Evolutionary conservation across 2,113 vertebrate genomes (phyloP), one percentile per base, ranked within the genome.

Genomic region (Bubo bubo): DNA sequence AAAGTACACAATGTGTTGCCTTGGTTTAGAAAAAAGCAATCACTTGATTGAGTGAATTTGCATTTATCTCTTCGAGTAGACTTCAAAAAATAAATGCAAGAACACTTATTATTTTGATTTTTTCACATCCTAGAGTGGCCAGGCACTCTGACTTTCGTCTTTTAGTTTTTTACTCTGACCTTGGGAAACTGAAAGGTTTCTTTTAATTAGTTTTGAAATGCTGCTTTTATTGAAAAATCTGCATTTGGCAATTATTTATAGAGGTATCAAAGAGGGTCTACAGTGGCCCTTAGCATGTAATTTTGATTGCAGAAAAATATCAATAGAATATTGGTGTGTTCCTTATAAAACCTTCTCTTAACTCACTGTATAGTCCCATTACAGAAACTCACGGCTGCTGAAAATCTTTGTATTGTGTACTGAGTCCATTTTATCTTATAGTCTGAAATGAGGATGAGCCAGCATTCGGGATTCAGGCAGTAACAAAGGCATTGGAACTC

Each of bases 371-470:
- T 47, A 43, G 32, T 62, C n/a, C 24, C 32, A 23, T 71, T 55
- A 27, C 14, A 70, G 55, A 73, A 94, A 10, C 15, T 55, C 19
- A 47, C 0, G 0, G 3, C 13, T 3, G 0, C 43, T 64, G 30
- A 77, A 91, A 91, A 63, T 64, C 16, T 55, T 43, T 12, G 3
- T 34, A 6, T 56, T 76, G 8, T 39, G 20, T 39, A 41, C 30
- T 60, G 19, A 66, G 11, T 16, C 4, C 5, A 24, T 81, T 84
- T 84, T 43, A 86, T 86, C 91, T 84, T 30, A 45, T 53, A 39
- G 27, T 22, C 35, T 89, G 63, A 89, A 81, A 89, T 27, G 16
- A 86, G 14, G 34, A 71, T 80, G 35, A 49, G 18, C 14, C 59
- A 59, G 22, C 30, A 34, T 34, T 52, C 45, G 64, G 32, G 52